Base-by-base conservation (phyloP, 2,113 vertebrate species). In the Ctenomys sociabilis region DNA sequence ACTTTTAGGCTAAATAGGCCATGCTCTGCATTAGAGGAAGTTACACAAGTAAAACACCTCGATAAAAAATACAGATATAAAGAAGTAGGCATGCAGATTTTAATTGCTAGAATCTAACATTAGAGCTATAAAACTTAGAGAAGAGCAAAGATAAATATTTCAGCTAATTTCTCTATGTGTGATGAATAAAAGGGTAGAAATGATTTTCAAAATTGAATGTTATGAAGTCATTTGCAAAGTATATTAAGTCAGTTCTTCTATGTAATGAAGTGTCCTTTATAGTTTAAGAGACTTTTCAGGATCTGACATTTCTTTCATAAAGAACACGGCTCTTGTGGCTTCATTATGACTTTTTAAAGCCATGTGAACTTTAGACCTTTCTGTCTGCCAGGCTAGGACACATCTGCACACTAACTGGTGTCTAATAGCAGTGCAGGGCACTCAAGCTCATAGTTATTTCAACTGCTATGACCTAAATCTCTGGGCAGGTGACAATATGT, bases 171-270 rank as follows among this genome's bases (percentile, higher is more conserved):
- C 96, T 91, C 97, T 86, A 93, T 91, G 43, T 45, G 45, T 77
- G 95, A 1, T 97, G 93, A 98, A 97, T 97, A 97, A 92, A 83
- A 96, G 37, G 63, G 93, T 97, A 91, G 90, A 98, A 98, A 98
- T 97, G 85, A 97, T 97, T 93, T 66, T 98, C 97, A 95, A 98
- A 98, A 98, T 95, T 96, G 97, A 97, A 98, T 98, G 96, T 98
- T 98, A 98, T 98, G 98, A 98, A 98, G 97, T 97, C 97, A 98
- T 98, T 98, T 98, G 93, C 96, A 97, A 87, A 93, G 68, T 97
- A 91, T 97, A 98, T 98, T 98, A 98, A 98, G 95, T 97, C 97
- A 95, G 94, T 98, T 98, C 98, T 95, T 98, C 96, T 97, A 97
- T 97, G 96, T 98, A 98, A 98, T 98, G 97, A 96, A 98, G 98